Evolutionary conservation across 2,888 invertebrate species (phyloP).

Genomic region (Ophion slaviceki): DNA sequence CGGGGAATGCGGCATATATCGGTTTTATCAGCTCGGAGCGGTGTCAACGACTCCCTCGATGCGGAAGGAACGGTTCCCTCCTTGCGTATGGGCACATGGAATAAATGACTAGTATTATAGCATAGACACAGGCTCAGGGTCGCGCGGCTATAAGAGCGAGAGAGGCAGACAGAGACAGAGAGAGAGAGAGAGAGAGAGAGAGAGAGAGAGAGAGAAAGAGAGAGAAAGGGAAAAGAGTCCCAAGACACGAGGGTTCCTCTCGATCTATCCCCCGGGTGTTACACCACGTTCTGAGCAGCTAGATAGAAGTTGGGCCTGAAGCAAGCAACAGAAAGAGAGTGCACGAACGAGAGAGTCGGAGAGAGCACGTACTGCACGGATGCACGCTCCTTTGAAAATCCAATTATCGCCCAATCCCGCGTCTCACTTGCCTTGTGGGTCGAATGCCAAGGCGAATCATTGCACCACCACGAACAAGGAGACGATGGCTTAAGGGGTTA

Average conservation of each 20-base stretch:
- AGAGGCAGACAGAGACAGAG: conserved; percentile 37
- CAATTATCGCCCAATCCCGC: conserved; percentile 67
- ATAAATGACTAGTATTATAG: conserved; percentile 40
- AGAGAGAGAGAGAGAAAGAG: conserved; percentile 28
- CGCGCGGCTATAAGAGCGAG: conserved; percentile 32
- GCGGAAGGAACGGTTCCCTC: conserved; percentile 62
- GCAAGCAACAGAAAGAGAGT: background rate
- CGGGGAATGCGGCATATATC: conserved; percentile 28
- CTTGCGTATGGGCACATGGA: conserved; percentile 51
- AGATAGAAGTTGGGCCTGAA: conserved; percentile 22
- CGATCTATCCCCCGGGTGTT: conserved; percentile 51
- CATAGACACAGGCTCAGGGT: conserved; percentile 32
- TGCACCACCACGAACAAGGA: conserved; percentile 17
- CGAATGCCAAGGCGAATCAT: conserved; percentile 56
- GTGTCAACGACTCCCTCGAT: conserved; percentile 65
- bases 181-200: conserved; percentile 48
- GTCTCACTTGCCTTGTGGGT: conserved; percentile 51
- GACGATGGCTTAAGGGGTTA: background rate
- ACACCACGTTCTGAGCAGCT: conserved; percentile 32
- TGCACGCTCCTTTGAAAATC: conserved; percentile 68
- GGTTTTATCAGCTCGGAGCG: conserved; percentile 41
- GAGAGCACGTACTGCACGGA: conserved; percentile 60
- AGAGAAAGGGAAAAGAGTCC: conserved; percentile 34
- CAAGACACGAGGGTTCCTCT: conserved; percentile 42
- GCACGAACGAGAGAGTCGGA: conserved; percentile 27